Evolutionary conservation across 1,140 invertebrate species (phyloP), one percentile per base, ranked within the genome.

Genomic region (Heliconius melpomene): DNA sequence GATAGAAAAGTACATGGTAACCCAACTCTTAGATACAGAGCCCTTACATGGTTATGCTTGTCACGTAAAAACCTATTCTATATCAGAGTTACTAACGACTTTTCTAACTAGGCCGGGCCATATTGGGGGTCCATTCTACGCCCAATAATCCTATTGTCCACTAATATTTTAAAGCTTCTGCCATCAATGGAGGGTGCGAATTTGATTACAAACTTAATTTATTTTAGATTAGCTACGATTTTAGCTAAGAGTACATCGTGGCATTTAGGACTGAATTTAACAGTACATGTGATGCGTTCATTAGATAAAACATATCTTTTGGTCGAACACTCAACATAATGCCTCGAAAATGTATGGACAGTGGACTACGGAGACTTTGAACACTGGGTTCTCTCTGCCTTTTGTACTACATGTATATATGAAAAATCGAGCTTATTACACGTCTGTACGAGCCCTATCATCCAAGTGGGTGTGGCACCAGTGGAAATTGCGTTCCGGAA

Each of bases 401-500:
- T 6, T n/a, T 23, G 13, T 57, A 57, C 20, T 57, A 9, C 23
- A 26, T 9, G 23, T 26, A 26, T 66, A 66, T 13, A 16, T 26
- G 32, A 26, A 66, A 57, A 66, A 29, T 29, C 11, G 29, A 66
- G 60, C 60, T 9, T 66, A 29, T 66, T 66, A 66, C 66, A 18
- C 16, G 79, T 81, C 29, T 81, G 76, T 50, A 52, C 40, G 46
- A 75, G 57, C 50, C 80, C 80, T 81, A 81, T 46, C 9, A 77
- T 74, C 40, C 73, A 72, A 80, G 81, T 79, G 78, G 86, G 86
- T 79, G 87, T 84, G 85, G 79, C 83, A 80, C 73, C 83, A 77
- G 82, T 85, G 83, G 84, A 88, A 89, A 89, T 89, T 88, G 86
- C 83, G 83, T 86, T 83, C 81, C 83, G 82, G 79, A 83, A 84